Evolutionary conservation across 1,140 invertebrate genomes (phyloP).

Genomic region (Zaprionus ornatus): DNA sequence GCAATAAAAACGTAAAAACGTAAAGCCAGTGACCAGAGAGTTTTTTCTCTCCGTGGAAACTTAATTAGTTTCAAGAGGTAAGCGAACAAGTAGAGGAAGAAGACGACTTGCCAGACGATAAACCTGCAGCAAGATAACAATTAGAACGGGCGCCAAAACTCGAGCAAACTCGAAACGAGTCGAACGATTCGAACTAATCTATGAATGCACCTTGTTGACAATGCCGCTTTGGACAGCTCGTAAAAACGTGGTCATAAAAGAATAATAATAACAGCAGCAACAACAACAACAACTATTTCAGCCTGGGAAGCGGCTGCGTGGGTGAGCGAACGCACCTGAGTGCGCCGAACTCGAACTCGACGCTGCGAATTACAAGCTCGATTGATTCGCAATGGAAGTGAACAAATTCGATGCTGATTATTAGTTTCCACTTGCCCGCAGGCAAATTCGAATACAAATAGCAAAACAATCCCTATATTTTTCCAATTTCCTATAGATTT

Average conservation of each 20-base stretch:
- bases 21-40: constrained; percentile 60
- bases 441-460: constrained; percentile 34
- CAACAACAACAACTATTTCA: neutral
- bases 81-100: constrained; percentile 10
- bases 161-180: neutral
- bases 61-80: constrained; percentile 73
- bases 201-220: constrained; percentile 76
- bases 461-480: constrained; percentile 12
- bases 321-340: constrained; percentile 40
- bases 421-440: constrained; percentile 48
- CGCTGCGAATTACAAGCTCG: constrained; percentile 71
- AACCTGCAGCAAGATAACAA: constrained; percentile 65
- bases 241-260: constrained; percentile 60
- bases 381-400: constrained; percentile 68
- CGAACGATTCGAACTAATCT: constrained; percentile 55
- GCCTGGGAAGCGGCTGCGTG: constrained; percentile 41
- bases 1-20: constrained; percentile 78
- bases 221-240: constrained; percentile 69
- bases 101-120: constrained; percentile 57
- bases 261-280: constrained; percentile 22
- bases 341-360: constrained; percentile 11
- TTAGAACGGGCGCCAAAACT: constrained; percentile 55
- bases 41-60: constrained; percentile 60
- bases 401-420: constrained; percentile 26
- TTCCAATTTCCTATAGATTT: constrained; percentile 21